Evolutionary conservation across 2,888 invertebrate genomes (phyloP), one percentile per base, ranked within the genome.

Genomic region (Chirona hameri): DNA sequence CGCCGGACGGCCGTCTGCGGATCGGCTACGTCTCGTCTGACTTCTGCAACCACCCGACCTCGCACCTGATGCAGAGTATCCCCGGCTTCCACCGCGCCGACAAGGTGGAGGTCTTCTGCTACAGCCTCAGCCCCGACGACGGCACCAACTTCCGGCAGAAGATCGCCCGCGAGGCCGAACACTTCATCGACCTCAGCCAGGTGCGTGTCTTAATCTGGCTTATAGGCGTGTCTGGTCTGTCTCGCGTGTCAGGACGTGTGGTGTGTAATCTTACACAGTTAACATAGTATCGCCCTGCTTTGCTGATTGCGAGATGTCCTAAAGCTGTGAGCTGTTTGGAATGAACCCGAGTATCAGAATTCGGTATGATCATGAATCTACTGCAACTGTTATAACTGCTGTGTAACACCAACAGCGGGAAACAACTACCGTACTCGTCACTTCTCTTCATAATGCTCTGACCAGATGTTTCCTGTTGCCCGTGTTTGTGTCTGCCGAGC

Each of bases 41-140:
- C 89, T 99, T 99, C 88, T 99, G 99, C 82, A 99, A 99, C 89
- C 99, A 99, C 90, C 99, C 99, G 69, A 99, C 99, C 65, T 98
- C 98, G 82, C 99, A 99, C 90, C 90, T 99, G 86, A 99, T 99
- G 99, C 99, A 99, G 88, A 97, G 97, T 55, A 93, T 99, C 86
- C 99, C 99, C 79, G 99, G 99, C 57, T 90, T 97, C 85, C 98
- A 98, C 87, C 92, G 96, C 86, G 91, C 92, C 79, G 89, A 90
- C 39, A 91, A 91, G 85, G 94, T 99, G 0, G 99, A 99, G 90
- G 92, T 98, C 81, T 96, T 93, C 88, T 91, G 91, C 86, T 91
- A 91, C 86, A 97, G 98, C 52, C 90, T 99, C 83, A 98, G 97
- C 87, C 91, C 95, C 83, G 97, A 99, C 88, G 99, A 99, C 90